A percentile compares a stretch with the other conserved stretches of the same genome.
Conservation (phyloP, 2,113 vertebrate genomes). For the Tachycineta bicolor region DNA sequence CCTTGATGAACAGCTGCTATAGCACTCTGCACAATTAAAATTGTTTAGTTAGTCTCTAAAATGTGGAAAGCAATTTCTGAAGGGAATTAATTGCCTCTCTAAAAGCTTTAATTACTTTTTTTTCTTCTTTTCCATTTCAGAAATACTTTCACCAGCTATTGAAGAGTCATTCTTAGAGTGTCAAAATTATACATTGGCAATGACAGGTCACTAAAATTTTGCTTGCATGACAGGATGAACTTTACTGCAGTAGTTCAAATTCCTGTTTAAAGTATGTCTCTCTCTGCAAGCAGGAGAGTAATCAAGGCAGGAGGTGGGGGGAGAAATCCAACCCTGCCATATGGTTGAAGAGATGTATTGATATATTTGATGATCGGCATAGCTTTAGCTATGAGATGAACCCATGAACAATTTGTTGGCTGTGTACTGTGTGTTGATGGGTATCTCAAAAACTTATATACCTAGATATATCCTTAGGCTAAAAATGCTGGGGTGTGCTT, state of each 20-base stretch:
- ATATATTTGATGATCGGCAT: background rate
- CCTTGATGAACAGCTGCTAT: conserved; percentile 25
- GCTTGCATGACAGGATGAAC: background rate
- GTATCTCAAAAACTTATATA: background rate
- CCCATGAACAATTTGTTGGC: background rate
- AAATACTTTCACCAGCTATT: background rate
- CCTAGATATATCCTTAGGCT: background rate
- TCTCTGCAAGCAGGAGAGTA: background rate
- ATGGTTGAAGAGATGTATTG: background rate
- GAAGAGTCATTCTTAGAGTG: background rate
- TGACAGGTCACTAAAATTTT: conserved; percentile 2
- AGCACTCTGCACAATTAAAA: background rate
- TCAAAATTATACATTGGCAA: background rate
- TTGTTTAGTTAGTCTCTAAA: conserved; percentile 8
- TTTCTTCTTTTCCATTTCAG: conserved; percentile 16
- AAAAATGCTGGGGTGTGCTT: background rate
- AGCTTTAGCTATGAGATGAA: background rate
- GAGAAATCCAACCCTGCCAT: background rate
- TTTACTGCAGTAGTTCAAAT: background rate
- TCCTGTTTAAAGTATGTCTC: background rate
- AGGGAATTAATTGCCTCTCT: conserved; percentile 47
- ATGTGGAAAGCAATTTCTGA: background rate
- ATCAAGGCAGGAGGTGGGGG: background rate
- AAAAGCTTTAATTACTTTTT: conserved; percentile 19
- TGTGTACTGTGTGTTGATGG: background rate